These are phyloP conservation scores for Lithophane socia DNA, from an alignment of 2,888 invertebrate species.

Conservation along the genomic window DNA sequence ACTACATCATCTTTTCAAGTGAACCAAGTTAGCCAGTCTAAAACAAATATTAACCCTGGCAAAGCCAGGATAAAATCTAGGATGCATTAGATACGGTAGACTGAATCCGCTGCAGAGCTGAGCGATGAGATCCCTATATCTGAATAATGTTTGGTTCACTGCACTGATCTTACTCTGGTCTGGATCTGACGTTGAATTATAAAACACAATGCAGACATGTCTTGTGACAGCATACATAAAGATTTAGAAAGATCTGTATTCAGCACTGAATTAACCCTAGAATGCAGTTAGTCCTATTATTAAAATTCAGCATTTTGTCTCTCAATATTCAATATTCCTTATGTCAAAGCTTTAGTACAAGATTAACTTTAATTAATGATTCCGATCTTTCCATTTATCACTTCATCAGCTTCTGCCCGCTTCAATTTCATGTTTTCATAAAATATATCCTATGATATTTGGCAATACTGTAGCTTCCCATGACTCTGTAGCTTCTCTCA, in stretches of 20 bases:
- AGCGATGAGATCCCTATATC: conserved; percentile 40
- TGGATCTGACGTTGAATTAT: conserved; percentile 19
- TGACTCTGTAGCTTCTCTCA: too few species aligned
- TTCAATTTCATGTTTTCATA: too few species aligned
- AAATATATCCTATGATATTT: too few species aligned
- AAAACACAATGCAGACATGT: conserved; percentile 8
- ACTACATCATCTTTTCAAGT: not conserved
- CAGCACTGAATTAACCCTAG: too few species aligned
- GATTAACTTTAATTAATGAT: too few species aligned
- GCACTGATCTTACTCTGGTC: conserved; percentile 12
- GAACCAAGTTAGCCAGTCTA: conserved; percentile 1
- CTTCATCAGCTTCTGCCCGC: not conserved
- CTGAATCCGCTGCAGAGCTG: conserved; percentile 18
- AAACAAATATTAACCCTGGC: conserved; percentile 26
- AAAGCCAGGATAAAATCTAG: conserved; percentile 46
- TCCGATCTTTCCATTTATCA: too few species aligned
- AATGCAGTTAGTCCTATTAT: not conserved
- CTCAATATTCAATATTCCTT: not conserved
- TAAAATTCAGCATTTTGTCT: not conserved
- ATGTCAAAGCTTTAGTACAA: not conserved
- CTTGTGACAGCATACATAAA: conserved; percentile 3
- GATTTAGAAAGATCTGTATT: conserved; percentile 10
- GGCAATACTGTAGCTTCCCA: too few species aligned
- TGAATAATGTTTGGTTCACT: conserved; percentile 30
- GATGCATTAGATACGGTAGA: conserved; percentile 44